Percentiles rank a stretch among this genome's conserved stretches.
Conservation (phyloP, 2,888 invertebrate genomes). For the Drosophila nigricruria region DNA sequence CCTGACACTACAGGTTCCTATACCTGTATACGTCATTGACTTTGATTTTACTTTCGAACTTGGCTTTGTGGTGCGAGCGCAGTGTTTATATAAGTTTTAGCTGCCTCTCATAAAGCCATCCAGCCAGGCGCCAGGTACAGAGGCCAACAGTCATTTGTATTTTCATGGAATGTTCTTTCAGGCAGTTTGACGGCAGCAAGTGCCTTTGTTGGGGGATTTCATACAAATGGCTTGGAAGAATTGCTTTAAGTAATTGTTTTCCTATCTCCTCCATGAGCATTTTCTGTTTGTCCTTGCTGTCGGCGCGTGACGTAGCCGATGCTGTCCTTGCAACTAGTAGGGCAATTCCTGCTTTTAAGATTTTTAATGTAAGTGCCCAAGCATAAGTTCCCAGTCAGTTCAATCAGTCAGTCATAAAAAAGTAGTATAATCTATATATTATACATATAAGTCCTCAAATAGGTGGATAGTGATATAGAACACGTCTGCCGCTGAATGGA, state of each 20-base stretch:
- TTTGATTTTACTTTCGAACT: slow-evolving; percentile 72
- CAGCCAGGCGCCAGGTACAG: slow-evolving; percentile 45
- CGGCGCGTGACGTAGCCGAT: not conserved
- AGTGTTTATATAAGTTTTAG: slow-evolving; percentile 59
- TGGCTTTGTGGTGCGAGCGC: slow-evolving; percentile 54
- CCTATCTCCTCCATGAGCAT: slow-evolving; percentile 39
- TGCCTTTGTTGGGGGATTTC: slow-evolving; percentile 83
- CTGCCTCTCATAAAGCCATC: slow-evolving; percentile 38
- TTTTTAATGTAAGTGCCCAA: not conserved
- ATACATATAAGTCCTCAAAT: too few species aligned
- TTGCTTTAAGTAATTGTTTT: slow-evolving; percentile 79
- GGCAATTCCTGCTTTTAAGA: not conserved
- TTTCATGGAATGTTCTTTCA: slow-evolving; percentile 55
- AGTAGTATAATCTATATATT: not conserved
- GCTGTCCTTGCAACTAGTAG: slow-evolving; percentile 11
- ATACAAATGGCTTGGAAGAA: slow-evolving; percentile 81
- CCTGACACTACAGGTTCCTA: not conserved
- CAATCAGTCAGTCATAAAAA: not conserved
- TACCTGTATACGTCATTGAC: slow-evolving; percentile 58
- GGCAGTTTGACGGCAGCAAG: slow-evolving; percentile 64
- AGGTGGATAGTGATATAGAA: too few species aligned
- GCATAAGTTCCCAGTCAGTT: not conserved
- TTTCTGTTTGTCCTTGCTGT: slow-evolving; percentile 35
- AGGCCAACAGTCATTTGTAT: slow-evolving; percentile 51
- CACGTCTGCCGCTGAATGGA: not conserved